These are phyloP conservation scores for Oryzias melastigma DNA, from an alignment of 2,113 vertebrate genomes.

Conservation along the genomic window DNA sequence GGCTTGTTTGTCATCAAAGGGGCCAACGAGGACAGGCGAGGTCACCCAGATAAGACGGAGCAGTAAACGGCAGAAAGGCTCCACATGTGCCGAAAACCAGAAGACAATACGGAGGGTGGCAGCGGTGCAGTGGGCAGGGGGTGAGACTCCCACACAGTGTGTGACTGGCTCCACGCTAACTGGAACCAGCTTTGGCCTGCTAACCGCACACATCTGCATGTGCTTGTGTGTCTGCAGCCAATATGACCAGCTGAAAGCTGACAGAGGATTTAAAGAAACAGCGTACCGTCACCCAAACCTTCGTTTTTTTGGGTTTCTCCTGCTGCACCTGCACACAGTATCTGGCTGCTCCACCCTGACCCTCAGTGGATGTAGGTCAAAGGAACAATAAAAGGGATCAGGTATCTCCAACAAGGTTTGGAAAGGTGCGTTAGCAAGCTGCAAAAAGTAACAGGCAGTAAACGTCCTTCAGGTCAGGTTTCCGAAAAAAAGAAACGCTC, in stretches of 20 bases:
- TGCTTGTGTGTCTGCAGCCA: slow-evolving; percentile 55
- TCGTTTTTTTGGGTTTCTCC: neutral
- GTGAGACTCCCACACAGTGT: slow-evolving; percentile 74
- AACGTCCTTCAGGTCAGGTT: too few species aligned
- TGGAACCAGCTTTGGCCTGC: slow-evolving; percentile 72
- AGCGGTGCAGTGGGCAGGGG: slow-evolving; percentile 59
- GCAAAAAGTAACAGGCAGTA: slow-evolving; percentile 1
- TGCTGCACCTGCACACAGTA: slow-evolving; percentile 53
- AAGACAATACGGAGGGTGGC: slow-evolving; percentile 68
- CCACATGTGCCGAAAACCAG: slow-evolving; percentile 29
- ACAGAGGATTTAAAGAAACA: slow-evolving; percentile 65
- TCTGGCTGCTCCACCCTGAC: slow-evolving; percentile 60
- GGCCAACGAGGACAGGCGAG: slow-evolving; percentile 68
- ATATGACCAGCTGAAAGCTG: slow-evolving; percentile 62
- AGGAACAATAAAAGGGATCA: slow-evolving; percentile 69
- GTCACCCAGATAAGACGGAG: slow-evolving; percentile 51
- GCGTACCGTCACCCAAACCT: slow-evolving; percentile 10
- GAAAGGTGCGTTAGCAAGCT: slow-evolving; percentile 6
- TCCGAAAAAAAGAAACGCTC: too few species aligned
- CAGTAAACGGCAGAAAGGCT: slow-evolving; percentile 14
- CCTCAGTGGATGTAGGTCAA: slow-evolving; percentile 66
- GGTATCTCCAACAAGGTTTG: slow-evolving; percentile 55
- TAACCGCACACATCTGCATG: slow-evolving; percentile 73
- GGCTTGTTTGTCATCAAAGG: slow-evolving; percentile 74
- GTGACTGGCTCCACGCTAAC: slow-evolving; percentile 77